phyloP scores from a whole-genome alignment of 2,113 vertebrate genomes.

The Pygoscelis antarcticus region DNA sequence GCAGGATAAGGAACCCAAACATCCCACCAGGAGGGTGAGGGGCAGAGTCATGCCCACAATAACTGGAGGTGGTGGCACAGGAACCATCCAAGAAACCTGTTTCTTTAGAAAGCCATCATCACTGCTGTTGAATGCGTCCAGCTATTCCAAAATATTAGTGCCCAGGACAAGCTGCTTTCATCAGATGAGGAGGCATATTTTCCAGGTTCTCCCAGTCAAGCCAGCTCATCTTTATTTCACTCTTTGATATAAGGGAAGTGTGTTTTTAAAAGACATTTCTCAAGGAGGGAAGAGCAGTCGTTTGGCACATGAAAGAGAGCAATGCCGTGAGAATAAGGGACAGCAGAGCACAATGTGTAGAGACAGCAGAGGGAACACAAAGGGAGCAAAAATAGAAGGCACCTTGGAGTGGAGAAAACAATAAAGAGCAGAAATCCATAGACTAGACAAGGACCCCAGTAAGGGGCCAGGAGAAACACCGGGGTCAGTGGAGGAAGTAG shows the following conservation, averaged over 20 bases:
- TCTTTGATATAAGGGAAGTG: constrained; percentile 33
- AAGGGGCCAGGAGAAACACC: background rate
- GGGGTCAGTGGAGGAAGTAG: background rate
- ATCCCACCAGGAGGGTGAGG: background rate
- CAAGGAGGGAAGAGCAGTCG: background rate
- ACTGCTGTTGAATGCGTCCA: background rate
- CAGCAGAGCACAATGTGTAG: background rate
- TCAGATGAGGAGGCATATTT: background rate
- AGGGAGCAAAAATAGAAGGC: background rate
- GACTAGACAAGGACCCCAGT: background rate
- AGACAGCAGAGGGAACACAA: background rate
- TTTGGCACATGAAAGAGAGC: constrained; percentile 35
- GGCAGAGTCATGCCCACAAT: background rate
- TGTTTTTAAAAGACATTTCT: constrained; percentile 24
- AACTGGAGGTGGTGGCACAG: background rate
- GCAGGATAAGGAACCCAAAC: background rate
- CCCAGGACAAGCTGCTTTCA: background rate
- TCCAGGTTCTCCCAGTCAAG: constrained; percentile 8
- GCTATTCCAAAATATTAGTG: background rate
- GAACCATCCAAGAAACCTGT: background rate
- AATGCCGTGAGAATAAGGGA: background rate
- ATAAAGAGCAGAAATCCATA: background rate
- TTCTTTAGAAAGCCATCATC: background rate
- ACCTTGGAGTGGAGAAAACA: background rate
- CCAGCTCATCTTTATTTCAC: constrained; percentile 2